Evolutionary conservation across 2,888 invertebrate genomes (phyloP), one percentile per base, ranked within the genome.

Genomic region (Melangyna quadrimaculata): DNA sequence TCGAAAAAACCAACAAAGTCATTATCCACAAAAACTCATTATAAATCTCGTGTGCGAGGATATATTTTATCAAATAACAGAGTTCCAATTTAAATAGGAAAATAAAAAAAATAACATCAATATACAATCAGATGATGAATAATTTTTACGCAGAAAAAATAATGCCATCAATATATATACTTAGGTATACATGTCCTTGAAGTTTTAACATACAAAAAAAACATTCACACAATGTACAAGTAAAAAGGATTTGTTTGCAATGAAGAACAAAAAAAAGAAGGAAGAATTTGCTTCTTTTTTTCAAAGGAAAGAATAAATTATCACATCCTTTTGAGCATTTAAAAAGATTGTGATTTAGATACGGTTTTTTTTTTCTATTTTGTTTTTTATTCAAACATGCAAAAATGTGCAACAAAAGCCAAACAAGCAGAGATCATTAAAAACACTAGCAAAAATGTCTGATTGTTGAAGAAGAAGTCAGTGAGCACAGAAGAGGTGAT

Each of bases 251-350:
- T n/a, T n/a, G n/a, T n/a, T n/a, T 43, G 40, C 40, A 53, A 57
- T 55, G 61, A 40, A 24, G 19, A 51, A 57, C 72, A 22, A 24
- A 9, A 27, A 35, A 32, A 37, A 14, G 9, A 14, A 29, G 8
- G 2, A 27, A 12, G 70, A 55, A 22, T 40, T 81, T 55, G 24
- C 65, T 51, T 51, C 6, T 32, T 51, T 51, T 51, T 10, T 32
- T 51, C 48, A 40, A 65, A 59, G 37, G 77, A 59, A 82, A 69
- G 81, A 82, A 82, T 82, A 82, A 78, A 67, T 82, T 78, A 82
- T 82, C 43, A 43, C 71, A 72, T 78, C 37, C 53, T 72, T 78
- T 72, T 67, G 40, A 78, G 45, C 59, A 78, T 78, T 82, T 72
- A 69, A 78, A 78, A 40, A 59, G 78, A 72, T 78, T 81, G 81